phyloP scores from a whole-genome alignment of 2,888 invertebrate species.

The Diarsia rubi region DNA sequence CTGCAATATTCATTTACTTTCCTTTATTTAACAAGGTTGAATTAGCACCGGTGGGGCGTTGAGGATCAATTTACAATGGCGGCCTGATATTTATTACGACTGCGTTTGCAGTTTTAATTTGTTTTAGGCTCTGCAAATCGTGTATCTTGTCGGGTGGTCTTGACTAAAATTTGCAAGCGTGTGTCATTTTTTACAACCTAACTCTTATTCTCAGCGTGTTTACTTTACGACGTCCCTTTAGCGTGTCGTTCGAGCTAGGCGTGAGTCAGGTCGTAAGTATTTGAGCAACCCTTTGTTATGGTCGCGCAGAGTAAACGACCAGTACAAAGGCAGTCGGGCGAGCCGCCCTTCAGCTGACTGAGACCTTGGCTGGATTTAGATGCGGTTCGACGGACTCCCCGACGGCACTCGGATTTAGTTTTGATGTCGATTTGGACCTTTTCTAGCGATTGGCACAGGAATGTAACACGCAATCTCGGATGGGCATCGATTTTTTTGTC shows the following conservation, averaged over 20 bases:
- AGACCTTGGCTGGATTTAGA: constrained; percentile 90
- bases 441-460: constrained; percentile 80
- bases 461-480: constrained; percentile 80
- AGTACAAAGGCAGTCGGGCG: constrained; percentile 85
- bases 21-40: constrained; percentile 71
- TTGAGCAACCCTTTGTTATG: constrained; percentile 88
- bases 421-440: constrained; percentile 82
- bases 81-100: constrained; percentile 72
- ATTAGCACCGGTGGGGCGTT: constrained; percentile 64
- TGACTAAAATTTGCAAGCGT: constrained; percentile 67
- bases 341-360: constrained; percentile 87
- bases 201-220: constrained; percentile 38
- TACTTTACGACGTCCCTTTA: constrained; percentile 69
- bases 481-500: constrained; percentile 70
- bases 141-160: constrained; percentile 82
- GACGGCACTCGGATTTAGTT: constrained; percentile 84
- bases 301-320: constrained; percentile 86
- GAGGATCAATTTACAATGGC: constrained; percentile 72
- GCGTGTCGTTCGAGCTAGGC: constrained; percentile 69
- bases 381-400: constrained; percentile 87
- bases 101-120: constrained; percentile 72
- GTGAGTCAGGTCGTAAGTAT: constrained; percentile 84
- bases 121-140: constrained; percentile 70
- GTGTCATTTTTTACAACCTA: constrained; percentile 59
- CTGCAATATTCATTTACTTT: constrained; percentile 77